These are phyloP conservation scores for Odontothrips loti DNA, from an alignment of 2,888 invertebrate genomes.

Conservation along the genomic window DNA sequence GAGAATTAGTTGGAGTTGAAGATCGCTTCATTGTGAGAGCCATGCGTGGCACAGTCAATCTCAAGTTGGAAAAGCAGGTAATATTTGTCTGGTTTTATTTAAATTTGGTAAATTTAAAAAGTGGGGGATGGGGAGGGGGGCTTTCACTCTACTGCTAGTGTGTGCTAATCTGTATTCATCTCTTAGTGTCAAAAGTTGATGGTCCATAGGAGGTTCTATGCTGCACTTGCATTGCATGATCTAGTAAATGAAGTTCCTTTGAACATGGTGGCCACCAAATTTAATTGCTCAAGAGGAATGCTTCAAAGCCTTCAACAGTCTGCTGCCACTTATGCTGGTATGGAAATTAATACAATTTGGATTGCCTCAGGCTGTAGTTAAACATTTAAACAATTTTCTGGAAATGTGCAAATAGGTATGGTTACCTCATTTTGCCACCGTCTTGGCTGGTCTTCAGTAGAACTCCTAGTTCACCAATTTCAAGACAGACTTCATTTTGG, in stretches of 20 bases:
- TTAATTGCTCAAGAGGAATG: constrained; percentile 80
- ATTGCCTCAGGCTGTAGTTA: constrained; percentile 27
- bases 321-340: constrained; percentile 90
- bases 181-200: constrained; percentile 41
- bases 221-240: constrained; percentile 86
- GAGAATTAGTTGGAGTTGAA: constrained; percentile 80
- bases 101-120: too few relatives aligned
- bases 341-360: constrained; percentile 33
- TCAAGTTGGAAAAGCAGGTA: constrained; percentile 56
- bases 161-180: constrained; percentile 27
- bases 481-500: constrained; percentile 93
- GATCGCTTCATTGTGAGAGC: constrained; percentile 80
- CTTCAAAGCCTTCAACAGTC: constrained; percentile 92
- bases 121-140: too few relatives aligned
- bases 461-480: constrained; percentile 85
- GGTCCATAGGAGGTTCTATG: constrained; percentile 67
- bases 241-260: constrained; percentile 87
- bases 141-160: constrained; percentile 27
- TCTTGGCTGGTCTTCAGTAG: constrained; percentile 87
- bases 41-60: constrained; percentile 61
- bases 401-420: constrained; percentile 63
- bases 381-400: constrained; percentile 32
- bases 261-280: constrained; percentile 74
- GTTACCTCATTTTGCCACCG: constrained; percentile 92
- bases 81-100: constrained; percentile 8